Evolutionary conservation across 2,113 vertebrate genomes (phyloP), one percentile per base, ranked within the genome.

Genomic region (Saimiri boliviensis): DNA sequence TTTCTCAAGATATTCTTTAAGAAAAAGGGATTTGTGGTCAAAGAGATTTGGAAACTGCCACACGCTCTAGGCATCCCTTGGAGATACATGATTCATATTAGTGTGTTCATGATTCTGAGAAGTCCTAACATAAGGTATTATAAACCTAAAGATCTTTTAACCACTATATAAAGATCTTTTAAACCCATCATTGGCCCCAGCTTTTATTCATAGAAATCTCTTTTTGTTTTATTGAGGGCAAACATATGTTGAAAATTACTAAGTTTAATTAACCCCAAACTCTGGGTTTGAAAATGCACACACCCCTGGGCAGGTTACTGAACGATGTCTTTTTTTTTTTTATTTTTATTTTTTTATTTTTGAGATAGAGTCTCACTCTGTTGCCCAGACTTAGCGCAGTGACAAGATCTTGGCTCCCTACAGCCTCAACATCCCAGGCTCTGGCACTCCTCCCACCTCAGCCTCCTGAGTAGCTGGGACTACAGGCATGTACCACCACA

Each of bases 11-110:
- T 14, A 63, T 1, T 66, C 77, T 63, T 92, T 66, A 32, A 3
- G n/a, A 23, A 83, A 58, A 86, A 40, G 77, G n/a, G 19, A 63
- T 71, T 30, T 60, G 5, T 89, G 88, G 32, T 7, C 27, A 84
- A 14, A 35, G 25, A n/a, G 42, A 76, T 2, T 3, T 56, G 68
- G 25, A 16, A 63, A 35, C 35, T 1, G 2, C 17, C 10, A 54
- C 17, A n/a, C 6, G 3, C 1, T 19, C 19, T 5, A 21, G 30
- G 6, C 14, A 3, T 25, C 30, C 52, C 58, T 13, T 19, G 4
- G 81, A 32, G 70, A 42, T 0, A 63, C 1, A 49, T 0, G 17
- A 1, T 12, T 87, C 45, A 13, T 3, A 9, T 32, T 3, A 76
- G 56, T 4, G 2, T 0, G 9, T 12, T 32, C 8, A 42, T 6